These are phyloP conservation scores for Tiliqua scincoides DNA, from an alignment of 2,113 vertebrate genomes.

Conservation along the genomic window DNA sequence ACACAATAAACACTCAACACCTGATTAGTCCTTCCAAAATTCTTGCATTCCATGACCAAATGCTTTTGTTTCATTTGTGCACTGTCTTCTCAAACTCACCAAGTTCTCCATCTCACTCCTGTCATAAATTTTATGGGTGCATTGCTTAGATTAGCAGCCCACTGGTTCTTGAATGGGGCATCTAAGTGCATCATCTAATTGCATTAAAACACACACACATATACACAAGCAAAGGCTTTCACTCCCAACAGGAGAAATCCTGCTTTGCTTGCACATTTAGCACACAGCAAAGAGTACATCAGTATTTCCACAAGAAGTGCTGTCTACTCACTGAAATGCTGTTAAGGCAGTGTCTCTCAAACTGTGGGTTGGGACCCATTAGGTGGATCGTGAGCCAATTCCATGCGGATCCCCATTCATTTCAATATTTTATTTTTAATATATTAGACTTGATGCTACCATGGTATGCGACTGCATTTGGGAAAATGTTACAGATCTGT, in stretches of 20 bases:
- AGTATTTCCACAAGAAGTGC: background rate
- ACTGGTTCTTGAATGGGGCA: background rate
- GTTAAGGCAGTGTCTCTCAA: too few species aligned
- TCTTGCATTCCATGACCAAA: background rate
- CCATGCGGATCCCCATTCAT: too few species aligned
- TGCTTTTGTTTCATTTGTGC: background rate
- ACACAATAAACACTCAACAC: background rate
- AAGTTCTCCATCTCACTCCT: background rate
- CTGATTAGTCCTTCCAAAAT: background rate
- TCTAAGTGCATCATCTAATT: background rate
- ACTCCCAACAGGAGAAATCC: background rate
- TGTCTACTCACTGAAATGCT: background rate
- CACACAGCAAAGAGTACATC: background rate
- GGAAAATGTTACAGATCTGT: too few species aligned
- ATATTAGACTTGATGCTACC: too few species aligned
- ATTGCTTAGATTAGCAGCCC: background rate
- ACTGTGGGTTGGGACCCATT: too few species aligned
- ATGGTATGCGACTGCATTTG: too few species aligned
- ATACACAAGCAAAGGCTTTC: background rate
- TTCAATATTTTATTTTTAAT: too few species aligned
- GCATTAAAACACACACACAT: background rate
- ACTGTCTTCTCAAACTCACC: background rate
- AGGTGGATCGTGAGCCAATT: too few species aligned
- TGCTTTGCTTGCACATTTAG: background rate
- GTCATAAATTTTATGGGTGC: background rate